Evolutionary conservation across 2,888 invertebrate species (phyloP), one percentile per base, ranked within the genome.

Genomic region (Athalia circularis): DNA sequence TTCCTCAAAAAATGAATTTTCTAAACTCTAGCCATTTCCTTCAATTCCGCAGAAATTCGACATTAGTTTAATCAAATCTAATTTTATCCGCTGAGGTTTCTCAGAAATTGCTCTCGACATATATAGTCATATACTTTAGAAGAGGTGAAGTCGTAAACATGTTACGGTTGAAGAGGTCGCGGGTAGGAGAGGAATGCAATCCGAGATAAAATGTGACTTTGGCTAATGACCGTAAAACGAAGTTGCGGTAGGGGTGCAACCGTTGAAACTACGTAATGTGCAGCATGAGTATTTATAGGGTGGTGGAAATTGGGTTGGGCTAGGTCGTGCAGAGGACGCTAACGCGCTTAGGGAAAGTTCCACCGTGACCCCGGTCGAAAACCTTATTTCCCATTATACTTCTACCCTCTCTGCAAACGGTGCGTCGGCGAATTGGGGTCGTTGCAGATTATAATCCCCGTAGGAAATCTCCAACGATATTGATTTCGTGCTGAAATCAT

Each of bases 311-410:
- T 61, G 74, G 74, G 61, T 74, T 74, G 11, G 15, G 61, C 74
- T 74, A 74, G 74, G 74, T 74, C 74, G 15, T 61, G 57, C 29
- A 15, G 13, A 48, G 74, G 74, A 52, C 43, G 74, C 43, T 59
- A 15, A 61, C 59, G 43, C 74, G 48, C 48, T 59, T 61, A 15
- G 74, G 74, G 61, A 47, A 74, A 50, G 13, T 50, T n/a, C 57
- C 43, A 57, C 45, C 57, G 9, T 70, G 70, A 70, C 70, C 70
- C 70, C 54, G 11, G 4, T 57, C 54, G 43, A 70, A 67, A 29
- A 29, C 29, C 29, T 29, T 45, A 47, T 64, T 50, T 70, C 57
- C 70, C 47, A 15, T 45, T 9, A 59, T 72, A n/a, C n/a, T 11
- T 57, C n/a, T 57, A 5, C 59, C 15, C 47, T 72, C 47, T n/a